Conservation (phyloP, 2,888 invertebrate species). For the Cancer borealis region DNA sequence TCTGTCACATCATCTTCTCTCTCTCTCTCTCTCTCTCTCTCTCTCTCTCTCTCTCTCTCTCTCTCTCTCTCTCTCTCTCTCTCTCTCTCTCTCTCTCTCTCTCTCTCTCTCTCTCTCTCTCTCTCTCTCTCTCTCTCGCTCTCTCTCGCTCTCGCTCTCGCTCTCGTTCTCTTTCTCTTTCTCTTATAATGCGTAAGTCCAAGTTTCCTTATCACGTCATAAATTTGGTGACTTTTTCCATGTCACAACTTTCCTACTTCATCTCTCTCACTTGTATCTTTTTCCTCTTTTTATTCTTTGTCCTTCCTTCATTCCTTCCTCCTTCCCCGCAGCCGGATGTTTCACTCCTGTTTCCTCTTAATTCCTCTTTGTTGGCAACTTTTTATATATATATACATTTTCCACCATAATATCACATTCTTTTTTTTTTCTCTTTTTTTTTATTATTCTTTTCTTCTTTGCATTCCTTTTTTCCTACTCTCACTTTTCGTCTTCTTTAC, state of each 20-base stretch:
- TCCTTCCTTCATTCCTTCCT: background rate
- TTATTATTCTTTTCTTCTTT: too few species aligned
- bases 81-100: constrained; percentile 20
- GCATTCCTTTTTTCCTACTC: too few species aligned
- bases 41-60: constrained; percentile 5
- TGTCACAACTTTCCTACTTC: constrained; percentile 5
- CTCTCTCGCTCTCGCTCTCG: constrained; percentile 5
- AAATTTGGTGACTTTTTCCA: background rate
- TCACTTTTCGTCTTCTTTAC: too few species aligned
- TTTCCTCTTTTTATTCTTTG: constrained; percentile 7
- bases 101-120: constrained; percentile 8
- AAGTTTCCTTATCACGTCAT: constrained; percentile 40
- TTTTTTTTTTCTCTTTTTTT: too few species aligned
- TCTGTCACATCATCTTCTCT: background rate
- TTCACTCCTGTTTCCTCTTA: background rate
- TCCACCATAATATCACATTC: too few species aligned
- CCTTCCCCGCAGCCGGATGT: background rate
- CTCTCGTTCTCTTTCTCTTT: background rate
- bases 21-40: constrained; percentile 20
- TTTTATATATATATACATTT: background rate
- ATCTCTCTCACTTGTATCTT: constrained; percentile 8
- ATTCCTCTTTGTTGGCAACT: background rate
- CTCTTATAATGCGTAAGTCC: background rate
- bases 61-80: background rate
- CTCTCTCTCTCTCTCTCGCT: background rate